A percentile compares a stretch with the other conserved stretches of the same genome.
Conservation (phyloP, 2,888 invertebrate species). For the Argyra leucocephala region DNA sequence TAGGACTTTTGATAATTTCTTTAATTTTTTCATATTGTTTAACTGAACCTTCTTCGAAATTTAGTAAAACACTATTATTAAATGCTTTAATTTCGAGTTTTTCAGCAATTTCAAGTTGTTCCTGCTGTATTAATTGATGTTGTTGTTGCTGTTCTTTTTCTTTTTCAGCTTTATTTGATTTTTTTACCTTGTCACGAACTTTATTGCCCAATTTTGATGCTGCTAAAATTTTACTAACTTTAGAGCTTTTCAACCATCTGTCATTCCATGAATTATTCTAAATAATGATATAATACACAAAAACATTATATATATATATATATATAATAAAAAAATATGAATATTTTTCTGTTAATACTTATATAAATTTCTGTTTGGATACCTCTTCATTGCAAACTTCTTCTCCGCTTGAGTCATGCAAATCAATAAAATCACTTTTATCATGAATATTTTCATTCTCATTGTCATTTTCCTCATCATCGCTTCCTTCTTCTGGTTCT, state of each 20-base stretch:
- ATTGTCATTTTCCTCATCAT: neutral
- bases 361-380: constrained; percentile 2
- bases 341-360: constrained; percentile 2
- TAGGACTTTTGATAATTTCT: constrained; percentile 22
- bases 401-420: constrained; percentile 26
- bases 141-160: constrained; percentile 20
- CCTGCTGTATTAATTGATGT: constrained; percentile 21
- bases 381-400: constrained; percentile 19
- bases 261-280: constrained; percentile 48
- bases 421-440: constrained; percentile 18
- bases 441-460: constrained; percentile 14
- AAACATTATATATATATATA: too few relatives aligned
- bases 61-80: constrained; percentile 27
- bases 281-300: too few relatives aligned
- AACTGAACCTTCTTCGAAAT: constrained; percentile 47
- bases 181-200: constrained; percentile 52
- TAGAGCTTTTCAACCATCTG: constrained; percentile 51
- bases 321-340: constrained; percentile 20
- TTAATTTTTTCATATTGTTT: constrained; percentile 48
- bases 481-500: constrained; percentile 23
- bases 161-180: constrained; percentile 31
- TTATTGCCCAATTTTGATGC: constrained; percentile 51
- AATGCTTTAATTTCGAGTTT: neutral
- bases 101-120: neutral
- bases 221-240: constrained; percentile 50